A percentile compares a stretch with the other conserved stretches of the same genome.
Conservation (phyloP, 1,140 invertebrate genomes). For the Drosophila mayri region DNA sequence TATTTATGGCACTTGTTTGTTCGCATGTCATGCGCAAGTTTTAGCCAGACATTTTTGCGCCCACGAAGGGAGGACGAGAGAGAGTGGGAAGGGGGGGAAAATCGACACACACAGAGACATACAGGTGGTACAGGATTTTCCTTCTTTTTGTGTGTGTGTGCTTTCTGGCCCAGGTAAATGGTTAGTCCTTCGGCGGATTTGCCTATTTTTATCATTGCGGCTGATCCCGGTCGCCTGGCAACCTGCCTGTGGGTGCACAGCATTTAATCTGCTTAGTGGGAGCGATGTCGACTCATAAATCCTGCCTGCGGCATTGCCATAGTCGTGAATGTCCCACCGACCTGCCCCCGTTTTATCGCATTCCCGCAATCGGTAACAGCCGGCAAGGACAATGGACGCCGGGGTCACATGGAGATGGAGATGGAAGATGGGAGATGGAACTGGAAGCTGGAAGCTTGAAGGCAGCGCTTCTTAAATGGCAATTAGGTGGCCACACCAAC, state of each 20-base stretch:
- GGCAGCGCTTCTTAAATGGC: slow-evolving; percentile 41
- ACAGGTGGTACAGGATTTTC: neutral
- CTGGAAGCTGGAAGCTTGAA: neutral
- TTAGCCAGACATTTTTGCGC: slow-evolving; percentile 49
- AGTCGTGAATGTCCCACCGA: slow-evolving; percentile 37
- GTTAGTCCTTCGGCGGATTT: slow-evolving; percentile 47
- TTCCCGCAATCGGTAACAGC: slow-evolving; percentile 24
- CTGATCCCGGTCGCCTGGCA: slow-evolving; percentile 72
- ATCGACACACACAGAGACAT: slow-evolving; percentile 16
- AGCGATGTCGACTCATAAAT: slow-evolving; percentile 48
- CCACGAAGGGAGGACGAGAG: neutral
- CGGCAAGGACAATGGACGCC: slow-evolving; percentile 9
- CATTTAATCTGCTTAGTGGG: slow-evolving; percentile 74
- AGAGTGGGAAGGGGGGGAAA: neutral
- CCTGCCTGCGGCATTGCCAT: slow-evolving; percentile 40
- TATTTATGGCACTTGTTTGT: slow-evolving; percentile 77
- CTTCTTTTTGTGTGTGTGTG: neutral
- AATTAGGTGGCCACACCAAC: slow-evolving; percentile 42
- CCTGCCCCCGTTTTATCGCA: slow-evolving; percentile 42
- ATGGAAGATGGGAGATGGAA: neutral
- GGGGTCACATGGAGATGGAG: slow-evolving; percentile 4
- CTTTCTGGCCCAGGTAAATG: slow-evolving; percentile 1
- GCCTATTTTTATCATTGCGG: slow-evolving; percentile 72
- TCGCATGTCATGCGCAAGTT: slow-evolving; percentile 59
- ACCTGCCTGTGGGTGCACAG: slow-evolving; percentile 42